Evolutionary conservation across 2,113 vertebrate species (phyloP).

Genomic region (Pterocles gutturalis): DNA sequence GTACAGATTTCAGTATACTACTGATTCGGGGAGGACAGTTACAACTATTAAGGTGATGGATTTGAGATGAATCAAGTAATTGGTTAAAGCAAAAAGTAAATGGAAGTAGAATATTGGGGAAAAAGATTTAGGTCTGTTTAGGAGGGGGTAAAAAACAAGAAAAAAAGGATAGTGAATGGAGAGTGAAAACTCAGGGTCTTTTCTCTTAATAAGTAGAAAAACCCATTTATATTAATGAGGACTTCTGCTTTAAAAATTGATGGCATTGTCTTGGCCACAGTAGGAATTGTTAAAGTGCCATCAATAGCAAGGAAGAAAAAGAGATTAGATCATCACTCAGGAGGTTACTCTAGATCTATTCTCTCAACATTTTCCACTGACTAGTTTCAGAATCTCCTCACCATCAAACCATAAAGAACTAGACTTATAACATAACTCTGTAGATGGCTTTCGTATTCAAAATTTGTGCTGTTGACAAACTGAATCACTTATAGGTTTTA

Average conservation of each 20-base stretch:
- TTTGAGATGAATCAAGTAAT: neutral
- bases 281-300: neutral
- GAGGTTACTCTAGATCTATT: neutral
- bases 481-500: neutral
- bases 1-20: neutral
- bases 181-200: neutral
- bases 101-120: neutral
- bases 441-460: neutral
- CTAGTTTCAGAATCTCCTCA: neutral
- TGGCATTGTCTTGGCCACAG: slow-evolving; percentile 4
- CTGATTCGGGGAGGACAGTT: neutral
- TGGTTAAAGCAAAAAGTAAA: neutral
- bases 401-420: neutral
- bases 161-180: neutral
- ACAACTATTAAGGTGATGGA: neutral
- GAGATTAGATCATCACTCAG: slow-evolving; percentile 2
- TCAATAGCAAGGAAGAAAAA: slow-evolving; percentile 25
- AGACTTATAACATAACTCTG: neutral
- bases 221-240: neutral
- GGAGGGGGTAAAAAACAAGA: accelerated
- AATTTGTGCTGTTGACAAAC: neutral
- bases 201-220: neutral
- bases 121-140: neutral
- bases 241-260: slow-evolving; percentile 29
- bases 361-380: neutral